phyloP scores from a whole-genome alignment of 1,140 invertebrate genomes.

The Drosophila virilis region DNA sequence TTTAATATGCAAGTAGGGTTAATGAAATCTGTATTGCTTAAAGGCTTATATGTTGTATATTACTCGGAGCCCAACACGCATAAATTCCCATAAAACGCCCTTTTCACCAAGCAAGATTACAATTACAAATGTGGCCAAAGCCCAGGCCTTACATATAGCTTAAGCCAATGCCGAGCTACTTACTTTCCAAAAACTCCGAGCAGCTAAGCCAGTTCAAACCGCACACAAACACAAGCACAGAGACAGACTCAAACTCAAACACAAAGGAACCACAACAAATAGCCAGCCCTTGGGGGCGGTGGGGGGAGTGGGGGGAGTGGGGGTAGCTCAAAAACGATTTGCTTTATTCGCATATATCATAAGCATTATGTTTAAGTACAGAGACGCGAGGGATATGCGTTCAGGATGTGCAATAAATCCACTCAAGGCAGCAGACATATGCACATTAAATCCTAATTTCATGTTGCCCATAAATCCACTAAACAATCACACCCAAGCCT shows the following conservation, averaged over 20 bases:
- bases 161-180: slow-evolving; percentile 1
- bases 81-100: background rate
- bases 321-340: slow-evolving; percentile 58
- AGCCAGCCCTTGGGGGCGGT: slow-evolving; percentile 6
- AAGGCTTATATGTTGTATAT: background rate
- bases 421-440: slow-evolving; percentile 71
- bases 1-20: too few species aligned
- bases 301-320: background rate
- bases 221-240: background rate
- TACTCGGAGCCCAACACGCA: background rate
- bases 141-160: background rate
- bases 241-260: slow-evolving; percentile 1
- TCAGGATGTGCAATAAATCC: slow-evolving; percentile 62
- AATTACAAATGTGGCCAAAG: slow-evolving; percentile 37
- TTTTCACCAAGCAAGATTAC: slow-evolving; percentile 15
- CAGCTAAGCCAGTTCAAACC: slow-evolving; percentile 34
- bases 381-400: slow-evolving; percentile 13
- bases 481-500: slow-evolving; percentile 72
- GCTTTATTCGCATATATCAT: slow-evolving; percentile 63
- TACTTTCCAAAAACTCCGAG: slow-evolving; percentile 11
- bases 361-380: slow-evolving; percentile 74
- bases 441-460: slow-evolving; percentile 82
- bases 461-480: slow-evolving; percentile 80
- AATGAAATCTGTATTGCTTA: background rate
- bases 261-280: slow-evolving; percentile 27